Evolutionary conservation across 1,140 invertebrate species (phyloP), one percentile per base, ranked within the genome.

Genomic region (Ooceraea biroi): DNA sequence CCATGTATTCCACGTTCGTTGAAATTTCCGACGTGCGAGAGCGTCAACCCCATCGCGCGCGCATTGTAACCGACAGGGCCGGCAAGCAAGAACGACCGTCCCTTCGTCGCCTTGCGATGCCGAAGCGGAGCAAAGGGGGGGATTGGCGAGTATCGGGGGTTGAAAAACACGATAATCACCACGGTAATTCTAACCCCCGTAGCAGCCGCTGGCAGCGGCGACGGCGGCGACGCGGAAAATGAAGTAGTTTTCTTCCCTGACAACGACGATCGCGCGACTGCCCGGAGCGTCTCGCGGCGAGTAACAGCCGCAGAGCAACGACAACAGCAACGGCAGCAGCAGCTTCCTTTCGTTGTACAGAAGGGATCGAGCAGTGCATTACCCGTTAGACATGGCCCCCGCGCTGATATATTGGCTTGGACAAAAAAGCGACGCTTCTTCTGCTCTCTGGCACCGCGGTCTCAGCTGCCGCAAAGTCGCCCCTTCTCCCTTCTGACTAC

Each of bases 371-470:
- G 68, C 87, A 90, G 92, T 92, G 91, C 91, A 93, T 93, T 93
- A 93, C 89, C 93, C 93, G 93, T 93, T 92, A 93, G 92, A 93
- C 92, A 93, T 93, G 92, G 91, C 92, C 92, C 91, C 91, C 90
- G 90, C 88, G 91, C 93, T 93, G 91, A 93, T 93, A 93, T 93
- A 93, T 93, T 93, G 93, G 91, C 92, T 91, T 90, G 87, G 77
- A 89, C 92, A 93, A 93, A 93, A 93, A 93, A 93, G 89, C 90
- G 87, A 91, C 86, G 91, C 87, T 93, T 93, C 91, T 93, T 93
- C 85, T 92, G 88, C 86, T 87, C 86, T 82, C 77, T 88, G 87
- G 87, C 85, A 89, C 88, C 88, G 89, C 87, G 85, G 87, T 88
- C 88, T 63, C 85, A 80, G 52, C 55, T 68, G 84, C 83, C 69